Base-by-base conservation (phyloP, 1,140 invertebrate genomes). In the Bilobella aurantiaca region DNA sequence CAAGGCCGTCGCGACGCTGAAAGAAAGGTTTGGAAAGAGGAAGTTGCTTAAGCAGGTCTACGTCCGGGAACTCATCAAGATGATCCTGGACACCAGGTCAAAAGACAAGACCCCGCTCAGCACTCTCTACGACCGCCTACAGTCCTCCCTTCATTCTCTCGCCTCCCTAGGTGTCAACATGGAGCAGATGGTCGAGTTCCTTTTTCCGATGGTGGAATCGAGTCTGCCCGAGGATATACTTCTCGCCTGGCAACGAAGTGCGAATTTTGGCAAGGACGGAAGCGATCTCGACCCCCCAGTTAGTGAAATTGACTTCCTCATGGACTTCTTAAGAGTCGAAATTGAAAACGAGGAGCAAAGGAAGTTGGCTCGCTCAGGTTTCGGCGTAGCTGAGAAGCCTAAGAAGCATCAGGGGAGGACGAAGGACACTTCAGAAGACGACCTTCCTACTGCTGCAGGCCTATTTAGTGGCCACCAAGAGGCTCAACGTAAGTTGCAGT, bases 161-260 rank as follows among this genome's bases (percentile, higher is more conserved):
- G 73, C 76, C 42, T 66, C 73, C 0, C 60, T 77, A 0, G 71
- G 73, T 12, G 71, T 75, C 0, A 74, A 69, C 21, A 74, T 69
- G 25, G 69, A 75, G 28, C 75, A 74, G 42, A 74, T 70, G 67
- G 73, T 72, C 0, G 69, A 74, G 1, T 71, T 75, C 59, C 46
- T 77, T 1, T 74, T 69, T 32, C 74, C 75, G 0, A 57, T 77
- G 27, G 73, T 76, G 2, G 63, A 77, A 64, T 77, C 74, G 3
- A 68, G 73, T n/a, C 23, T 77, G 3, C 75, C 74, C 18, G 73
- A 74, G 47, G 72, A 75, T 16, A 31, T 73, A 14, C 60, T 76
- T 16, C 47, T 68, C 21, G 63, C 69, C 0, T 75, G 71, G 74
- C 65, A 74, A 27, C 47, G 70, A 42, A 64, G 57, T 62, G 25